Base-by-base conservation (phyloP, 2,888 invertebrate species). In the Xylota segnis region DNA sequence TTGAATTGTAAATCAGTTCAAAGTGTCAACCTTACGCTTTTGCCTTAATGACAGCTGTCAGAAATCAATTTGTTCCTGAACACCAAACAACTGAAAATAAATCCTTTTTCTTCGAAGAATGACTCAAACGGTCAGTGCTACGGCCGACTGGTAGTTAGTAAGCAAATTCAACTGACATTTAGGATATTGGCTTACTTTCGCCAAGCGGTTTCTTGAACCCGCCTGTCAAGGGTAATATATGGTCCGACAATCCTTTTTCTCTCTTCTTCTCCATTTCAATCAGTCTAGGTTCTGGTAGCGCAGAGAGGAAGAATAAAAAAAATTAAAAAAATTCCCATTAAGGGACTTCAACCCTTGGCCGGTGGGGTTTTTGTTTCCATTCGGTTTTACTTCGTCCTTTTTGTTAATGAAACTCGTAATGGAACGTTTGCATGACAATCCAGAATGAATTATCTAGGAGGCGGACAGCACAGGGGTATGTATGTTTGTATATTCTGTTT, bases 381-480 rank as follows among this genome's bases (percentile, higher is more conserved):
- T 50, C 40, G 37, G 47, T 27, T 59, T n/a, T 34, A 45, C 23
- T 61, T 61, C 59, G 32, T 61, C 61, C 37, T 52, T 52, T 74
- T 52, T 18, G 40, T 40, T 40, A 63, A 63, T 63, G 47, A 10
- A 52, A 43, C 52, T 32, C 43, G 12, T 77, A 77, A 77, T 77
- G 70, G 61, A 70, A 61, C 27, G 52, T 54, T 77, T 52, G 77
- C 77, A 77, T 63, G 77, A 52, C 77, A 70, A 54, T 43, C 68
- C 12, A 12, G 77, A 77, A 77, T 77, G 77, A 77, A 77, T 77
- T 61, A 61, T 23, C 59, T 59, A 43, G 10, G 23, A 34, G 63
- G 74, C 54, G 74, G 52, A 52, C 52, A 52, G 23, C 29, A 37
- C n/a, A 9, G n/a, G 43, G 52, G 47, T 32, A n/a, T n/a, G n/a